These are phyloP conservation scores for Papilio demoleus DNA, from an alignment of 2,888 invertebrate genomes.

Conservation along the genomic window DNA sequence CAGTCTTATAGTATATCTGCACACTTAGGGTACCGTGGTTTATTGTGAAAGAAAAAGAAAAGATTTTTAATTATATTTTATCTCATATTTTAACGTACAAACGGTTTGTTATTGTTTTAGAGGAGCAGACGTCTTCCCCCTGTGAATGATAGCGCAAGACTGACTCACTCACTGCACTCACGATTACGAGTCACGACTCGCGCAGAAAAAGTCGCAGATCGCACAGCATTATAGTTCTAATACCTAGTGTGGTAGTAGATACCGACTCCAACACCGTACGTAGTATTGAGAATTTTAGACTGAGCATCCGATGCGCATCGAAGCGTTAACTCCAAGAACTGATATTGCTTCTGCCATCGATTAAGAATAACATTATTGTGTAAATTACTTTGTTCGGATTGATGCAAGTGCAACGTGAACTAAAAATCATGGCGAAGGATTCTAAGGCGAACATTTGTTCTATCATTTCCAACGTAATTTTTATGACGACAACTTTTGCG, in stretches of 20 bases:
- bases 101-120: constrained; percentile 17
- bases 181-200: background rate
- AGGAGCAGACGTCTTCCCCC: constrained; percentile 22
- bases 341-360: too few species aligned
- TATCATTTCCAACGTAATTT: too few species aligned
- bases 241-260: too few species aligned
- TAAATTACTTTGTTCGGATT: background rate
- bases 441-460: too few species aligned
- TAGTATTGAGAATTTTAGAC: background rate
- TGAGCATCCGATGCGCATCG: background rate
- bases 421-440: constrained; percentile 11
- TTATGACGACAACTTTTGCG: too few species aligned
- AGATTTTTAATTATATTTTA: constrained; percentile 21
- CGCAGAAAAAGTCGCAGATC: background rate
- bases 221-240: background rate
- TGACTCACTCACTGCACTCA: constrained; percentile 19
- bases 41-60: background rate
- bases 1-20: background rate
- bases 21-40: background rate
- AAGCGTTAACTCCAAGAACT: too few species aligned
- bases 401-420: constrained; percentile 21
- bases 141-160: constrained; percentile 25
- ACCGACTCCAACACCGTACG: background rate
- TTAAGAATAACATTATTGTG: too few species aligned
- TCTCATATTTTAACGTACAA: constrained; percentile 29